Percentiles rank a stretch among this genome's conserved stretches.
phyloP scores from a whole-genome alignment of 2,888 invertebrate species.

The Apodemia mormo region DNA sequence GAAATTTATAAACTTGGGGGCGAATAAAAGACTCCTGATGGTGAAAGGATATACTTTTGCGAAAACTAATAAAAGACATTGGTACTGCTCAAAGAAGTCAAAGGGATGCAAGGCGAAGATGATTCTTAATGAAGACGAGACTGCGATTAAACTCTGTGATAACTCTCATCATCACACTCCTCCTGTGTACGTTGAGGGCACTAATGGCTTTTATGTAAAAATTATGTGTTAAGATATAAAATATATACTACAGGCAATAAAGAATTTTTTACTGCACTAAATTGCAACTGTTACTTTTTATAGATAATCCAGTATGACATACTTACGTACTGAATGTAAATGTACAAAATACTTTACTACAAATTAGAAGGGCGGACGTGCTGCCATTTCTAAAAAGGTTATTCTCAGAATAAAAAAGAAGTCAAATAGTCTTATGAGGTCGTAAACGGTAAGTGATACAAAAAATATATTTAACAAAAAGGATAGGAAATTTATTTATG shows the following conservation, averaged over 20 bases:
- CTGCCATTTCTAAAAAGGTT: too few species aligned
- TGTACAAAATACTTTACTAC: too few species aligned
- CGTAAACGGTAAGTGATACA: too few species aligned
- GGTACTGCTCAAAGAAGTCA: constrained; percentile 49
- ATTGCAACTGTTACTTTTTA: too few species aligned
- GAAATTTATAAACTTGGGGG: constrained; percentile 29
- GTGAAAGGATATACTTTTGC: constrained; percentile 45
- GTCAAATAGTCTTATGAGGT: too few species aligned
- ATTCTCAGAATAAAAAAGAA: too few species aligned
- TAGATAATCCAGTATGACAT: too few species aligned
- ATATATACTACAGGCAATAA: not conserved
- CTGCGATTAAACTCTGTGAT: constrained; percentile 34
- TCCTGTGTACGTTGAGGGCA: constrained; percentile 41
- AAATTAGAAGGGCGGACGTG: too few species aligned
- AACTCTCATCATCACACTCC: constrained; percentile 44
- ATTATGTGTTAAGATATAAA: constrained; percentile 32
- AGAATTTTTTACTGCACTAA: too few species aligned
- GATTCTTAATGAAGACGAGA: constrained; percentile 36
- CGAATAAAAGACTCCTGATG: constrained; percentile 37
- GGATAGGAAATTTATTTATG: too few species aligned
- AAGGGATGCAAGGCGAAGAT: constrained; percentile 51
- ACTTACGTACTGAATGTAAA: too few species aligned
- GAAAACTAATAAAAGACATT: constrained; percentile 37
- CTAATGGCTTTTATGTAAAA: constrained; percentile 43
- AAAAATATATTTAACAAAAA: too few species aligned